Evolutionary conservation across 1,140 invertebrate genomes (phyloP), one percentile per base, ranked within the genome.

Genomic region (Lanistes nyassanus): DNA sequence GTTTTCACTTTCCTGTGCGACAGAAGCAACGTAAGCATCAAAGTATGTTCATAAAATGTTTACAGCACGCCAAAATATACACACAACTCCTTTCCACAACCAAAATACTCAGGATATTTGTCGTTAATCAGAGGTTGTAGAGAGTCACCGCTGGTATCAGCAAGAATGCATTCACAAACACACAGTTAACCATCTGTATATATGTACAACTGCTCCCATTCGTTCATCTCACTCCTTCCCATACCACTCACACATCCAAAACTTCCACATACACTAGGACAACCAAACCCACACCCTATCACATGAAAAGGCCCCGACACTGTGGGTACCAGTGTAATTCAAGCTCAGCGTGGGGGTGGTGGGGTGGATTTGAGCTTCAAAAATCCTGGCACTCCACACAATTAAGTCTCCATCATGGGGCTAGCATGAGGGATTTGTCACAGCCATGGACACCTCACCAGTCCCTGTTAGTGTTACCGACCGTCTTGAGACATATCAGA

Each of bases 401-500:
- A n/a, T n/a, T n/a, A n/a, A n/a, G n/a, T n/a, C n/a, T n/a, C n/a
- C n/a, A n/a, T n/a, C n/a, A n/a, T n/a, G n/a, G n/a, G n/a, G n/a
- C n/a, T n/a, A n/a, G n/a, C n/a, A n/a, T n/a, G n/a, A n/a, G n/a
- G n/a, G n/a, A n/a, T n/a, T n/a, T n/a, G n/a, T n/a, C n/a, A n/a
- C n/a, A n/a, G n/a, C n/a, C n/a, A n/a, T n/a, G n/a, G n/a, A n/a
- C n/a, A n/a, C n/a, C n/a, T n/a, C n/a, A n/a, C n/a, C n/a, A n/a
- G n/a, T n/a, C n/a, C n/a, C 9, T 47, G 42, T 47, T 47, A 3
- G 9, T 36, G 47, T 11, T 55, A 34, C 19, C 55, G 34, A 36
- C 68, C 55, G 68, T 70, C 68, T 23, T 70, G 68, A 36, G 68
- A 70, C 23, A 51, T 34, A 16, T 29, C 19, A 23, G 53, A 51